Percentiles rank a stretch among this genome's conserved stretches.
Conservation (phyloP, 2,888 invertebrate species). For the Carterocephalus palaemon region DNA sequence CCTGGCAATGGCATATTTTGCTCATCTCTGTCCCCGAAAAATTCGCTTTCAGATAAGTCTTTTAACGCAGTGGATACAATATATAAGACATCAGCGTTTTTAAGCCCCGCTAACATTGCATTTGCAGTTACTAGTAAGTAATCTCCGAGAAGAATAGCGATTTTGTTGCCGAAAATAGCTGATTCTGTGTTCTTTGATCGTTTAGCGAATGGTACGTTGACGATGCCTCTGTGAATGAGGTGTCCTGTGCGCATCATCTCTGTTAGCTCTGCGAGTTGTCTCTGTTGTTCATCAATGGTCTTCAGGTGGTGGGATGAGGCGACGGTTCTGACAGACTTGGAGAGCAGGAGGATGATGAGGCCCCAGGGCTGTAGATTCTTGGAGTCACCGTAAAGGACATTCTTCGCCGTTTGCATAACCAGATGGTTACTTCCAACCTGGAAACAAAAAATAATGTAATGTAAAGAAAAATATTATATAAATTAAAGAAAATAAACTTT, state of each 20-base stretch:
- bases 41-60: slow-evolving; percentile 91
- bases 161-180: slow-evolving; percentile 92
- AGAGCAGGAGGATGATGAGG: slow-evolving; percentile 88
- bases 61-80: slow-evolving; percentile 88
- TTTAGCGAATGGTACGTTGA: slow-evolving; percentile 72
- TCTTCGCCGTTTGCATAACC: slow-evolving; percentile 90
- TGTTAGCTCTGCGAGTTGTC: slow-evolving; percentile 81
- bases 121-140: slow-evolving; percentile 90
- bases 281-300: slow-evolving; percentile 75
- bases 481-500: too few relatives aligned
- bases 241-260: slow-evolving; percentile 94
- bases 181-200: slow-evolving; percentile 81
- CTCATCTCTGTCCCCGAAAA: slow-evolving; percentile 85
- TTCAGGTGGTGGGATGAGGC: slow-evolving; percentile 72
- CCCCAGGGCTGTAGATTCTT: slow-evolving; percentile 93
- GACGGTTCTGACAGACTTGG: slow-evolving; percentile 85
- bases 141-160: slow-evolving; percentile 91
- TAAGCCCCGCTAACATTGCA: slow-evolving; percentile 86
- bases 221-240: slow-evolving; percentile 85
- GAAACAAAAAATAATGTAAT: slow-evolving; percentile 32
- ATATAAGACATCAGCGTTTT: slow-evolving; percentile 86
- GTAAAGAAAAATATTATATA: background rate
- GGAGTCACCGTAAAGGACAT: slow-evolving; percentile 88
- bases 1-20: slow-evolving; percentile 87
- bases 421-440: slow-evolving; percentile 91